Percentiles rank a stretch among this genome's conserved stretches.
These are phyloP conservation scores for Cynoglossus semilaevis DNA, from an alignment of 2,113 vertebrate genomes.

Conservation along the genomic window DNA sequence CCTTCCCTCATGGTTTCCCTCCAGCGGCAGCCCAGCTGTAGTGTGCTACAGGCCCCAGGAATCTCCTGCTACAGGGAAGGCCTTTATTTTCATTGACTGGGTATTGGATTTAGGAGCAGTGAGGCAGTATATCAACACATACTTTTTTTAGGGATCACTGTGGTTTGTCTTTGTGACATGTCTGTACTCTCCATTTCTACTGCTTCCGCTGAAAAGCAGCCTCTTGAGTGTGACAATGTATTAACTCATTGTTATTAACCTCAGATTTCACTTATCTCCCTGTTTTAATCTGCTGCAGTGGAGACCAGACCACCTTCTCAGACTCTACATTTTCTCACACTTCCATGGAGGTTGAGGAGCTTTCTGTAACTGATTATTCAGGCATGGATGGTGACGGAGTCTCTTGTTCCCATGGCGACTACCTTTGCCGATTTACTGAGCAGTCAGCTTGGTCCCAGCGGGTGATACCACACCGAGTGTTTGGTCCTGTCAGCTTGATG, in stretches of 20 bases:
- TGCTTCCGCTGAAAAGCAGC: not conserved
- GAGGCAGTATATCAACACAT: slow-evolving; percentile 46
- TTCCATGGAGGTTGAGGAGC: slow-evolving; percentile 44
- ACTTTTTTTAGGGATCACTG: slow-evolving; percentile 52
- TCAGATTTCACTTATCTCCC: slow-evolving; percentile 39
- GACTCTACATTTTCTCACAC: slow-evolving; percentile 44
- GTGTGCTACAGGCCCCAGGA: slow-evolving; percentile 53
- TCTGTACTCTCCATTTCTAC: too few relatives aligned
- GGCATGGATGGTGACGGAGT: slow-evolving; percentile 53
- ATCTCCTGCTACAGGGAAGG: slow-evolving; percentile 64
- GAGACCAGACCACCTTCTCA: slow-evolving; percentile 41
- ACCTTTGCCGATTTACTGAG: slow-evolving; percentile 87
- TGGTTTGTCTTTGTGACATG: slow-evolving; percentile 50
- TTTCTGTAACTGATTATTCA: slow-evolving; percentile 55
- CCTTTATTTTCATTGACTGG: slow-evolving; percentile 69
- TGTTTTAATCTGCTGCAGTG: slow-evolving; percentile 48
- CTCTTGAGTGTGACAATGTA: slow-evolving; percentile 22
- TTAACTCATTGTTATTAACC: slow-evolving; percentile 39
- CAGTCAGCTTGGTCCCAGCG: slow-evolving; percentile 71
- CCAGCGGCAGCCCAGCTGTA: slow-evolving; percentile 58
- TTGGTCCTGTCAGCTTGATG: slow-evolving; percentile 80
- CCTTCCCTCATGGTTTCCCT: slow-evolving; percentile 64
- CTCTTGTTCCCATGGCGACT: slow-evolving; percentile 84
- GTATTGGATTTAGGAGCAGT: slow-evolving; percentile 56
- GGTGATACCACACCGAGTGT: slow-evolving; percentile 86